Percentiles rank a stretch among this genome's conserved stretches.
Evolutionary conservation across 2,888 invertebrate genomes (phyloP).

Genomic region (Heliconius ismenius): DNA sequence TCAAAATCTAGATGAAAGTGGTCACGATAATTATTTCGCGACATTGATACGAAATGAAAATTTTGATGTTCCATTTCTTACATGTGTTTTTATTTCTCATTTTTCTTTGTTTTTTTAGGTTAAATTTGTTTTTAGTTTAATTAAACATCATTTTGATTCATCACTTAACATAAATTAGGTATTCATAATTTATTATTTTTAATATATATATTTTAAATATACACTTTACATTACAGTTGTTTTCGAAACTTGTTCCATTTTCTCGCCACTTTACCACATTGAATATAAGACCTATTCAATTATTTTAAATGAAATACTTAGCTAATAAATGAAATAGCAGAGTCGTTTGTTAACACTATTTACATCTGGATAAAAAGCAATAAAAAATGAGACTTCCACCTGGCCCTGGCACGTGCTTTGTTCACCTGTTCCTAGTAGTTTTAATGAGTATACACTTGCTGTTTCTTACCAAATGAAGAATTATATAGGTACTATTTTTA

Average conservation of each 20-base stretch:
- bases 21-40: slow-evolving; percentile 57
- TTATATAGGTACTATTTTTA: slow-evolving; percentile 54
- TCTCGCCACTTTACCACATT: background rate
- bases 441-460: slow-evolving; percentile 52
- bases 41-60: no score
- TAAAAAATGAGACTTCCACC: slow-evolving; percentile 54
- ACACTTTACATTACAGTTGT: background rate
- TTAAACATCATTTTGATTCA: background rate
- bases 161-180: background rate
- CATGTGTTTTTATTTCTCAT: no score
- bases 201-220: background rate
- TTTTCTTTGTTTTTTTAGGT: no score
- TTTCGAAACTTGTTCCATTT: background rate
- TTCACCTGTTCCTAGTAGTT: slow-evolving; percentile 68
- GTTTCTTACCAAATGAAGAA: slow-evolving; percentile 47
- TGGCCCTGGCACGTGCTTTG: slow-evolving; percentile 66
- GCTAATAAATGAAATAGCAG: slow-evolving; percentile 27
- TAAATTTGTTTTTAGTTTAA: no score
- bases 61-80: no score
- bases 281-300: background rate
- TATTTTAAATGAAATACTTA: slow-evolving; percentile 14
- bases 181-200: background rate
- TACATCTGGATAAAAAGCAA: slow-evolving; percentile 31
- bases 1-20: slow-evolving; percentile 67
- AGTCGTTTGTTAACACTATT: slow-evolving; percentile 28